Percentiles rank a stretch among this genome's conserved stretches.
phyloP scores from a whole-genome alignment of 2,888 invertebrate genomes.

The Helobdella robusta region DNA sequence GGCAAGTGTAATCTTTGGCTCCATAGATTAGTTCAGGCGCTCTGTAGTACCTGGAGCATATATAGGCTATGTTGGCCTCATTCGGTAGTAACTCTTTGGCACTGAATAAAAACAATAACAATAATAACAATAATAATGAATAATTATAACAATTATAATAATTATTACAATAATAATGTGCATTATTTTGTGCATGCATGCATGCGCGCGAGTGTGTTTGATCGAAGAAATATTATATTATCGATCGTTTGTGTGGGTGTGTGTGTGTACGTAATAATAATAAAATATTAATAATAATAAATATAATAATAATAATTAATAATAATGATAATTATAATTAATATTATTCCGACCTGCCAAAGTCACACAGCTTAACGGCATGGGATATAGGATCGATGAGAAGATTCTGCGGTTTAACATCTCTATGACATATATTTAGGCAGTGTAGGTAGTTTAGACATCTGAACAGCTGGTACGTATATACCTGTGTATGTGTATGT shows the following conservation, averaged over 20 bases:
- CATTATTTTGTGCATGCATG: too few relatives aligned
- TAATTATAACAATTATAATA: neutral
- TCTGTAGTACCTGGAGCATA: slow-evolving; percentile 96
- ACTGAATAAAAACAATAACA: slow-evolving; percentile 52
- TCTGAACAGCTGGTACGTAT: slow-evolving; percentile 99
- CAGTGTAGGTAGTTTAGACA: slow-evolving; percentile 98
- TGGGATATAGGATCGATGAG: slow-evolving; percentile 93
- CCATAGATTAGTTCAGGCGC: slow-evolving; percentile 99
- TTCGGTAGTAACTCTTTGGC: slow-evolving; percentile 92
- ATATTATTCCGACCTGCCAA: slow-evolving; percentile 59
- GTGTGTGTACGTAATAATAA: too few relatives aligned
- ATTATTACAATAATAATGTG: too few relatives aligned
- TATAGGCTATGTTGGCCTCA: slow-evolving; percentile 97
- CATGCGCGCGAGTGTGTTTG: neutral
- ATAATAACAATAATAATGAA: neutral
- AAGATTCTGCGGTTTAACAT: slow-evolving; percentile 98
- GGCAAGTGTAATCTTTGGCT: slow-evolving; percentile 92
- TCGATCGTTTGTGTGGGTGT: too few relatives aligned
- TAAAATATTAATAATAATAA: neutral
- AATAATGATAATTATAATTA: neutral
- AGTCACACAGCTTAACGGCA: slow-evolving; percentile 95
- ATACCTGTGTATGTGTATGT: slow-evolving; percentile 79
- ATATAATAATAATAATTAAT: neutral
- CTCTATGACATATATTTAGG: slow-evolving; percentile 95
- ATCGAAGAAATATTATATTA: too few relatives aligned